Conservation (phyloP, 2,888 invertebrate species). For the Trachelus stipa region DNA sequence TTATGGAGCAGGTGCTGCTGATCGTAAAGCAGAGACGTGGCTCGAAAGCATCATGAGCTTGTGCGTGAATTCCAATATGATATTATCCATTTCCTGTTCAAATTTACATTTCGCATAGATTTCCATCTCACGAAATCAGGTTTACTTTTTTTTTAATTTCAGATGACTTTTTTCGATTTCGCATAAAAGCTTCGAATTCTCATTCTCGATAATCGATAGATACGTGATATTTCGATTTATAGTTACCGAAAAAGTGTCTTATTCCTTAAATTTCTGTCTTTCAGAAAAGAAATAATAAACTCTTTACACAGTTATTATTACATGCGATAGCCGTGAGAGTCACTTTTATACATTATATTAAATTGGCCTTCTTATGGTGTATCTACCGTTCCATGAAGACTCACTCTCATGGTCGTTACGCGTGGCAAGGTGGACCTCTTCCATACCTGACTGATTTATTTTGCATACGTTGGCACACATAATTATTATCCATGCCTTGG, state of each 20-base stretch:
- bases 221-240: too few relatives aligned
- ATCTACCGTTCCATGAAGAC: slow-evolving; percentile 8
- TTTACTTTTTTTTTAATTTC: neutral
- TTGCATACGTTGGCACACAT: slow-evolving; percentile 21
- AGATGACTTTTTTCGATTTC: neutral
- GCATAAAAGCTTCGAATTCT: neutral
- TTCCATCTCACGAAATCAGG: neutral
- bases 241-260: neutral
- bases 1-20: neutral
- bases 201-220: neutral
- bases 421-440: slow-evolving; percentile 2
- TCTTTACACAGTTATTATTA: slow-evolving; percentile 13
- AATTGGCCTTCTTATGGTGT: slow-evolving; percentile 21
- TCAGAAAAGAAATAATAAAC: neutral
- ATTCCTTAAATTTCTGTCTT: neutral
- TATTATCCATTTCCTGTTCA: neutral
- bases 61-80: neutral
- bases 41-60: neutral
- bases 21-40: neutral
- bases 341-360: slow-evolving; percentile 25
- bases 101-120: neutral
- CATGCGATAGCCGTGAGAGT: slow-evolving; percentile 22
- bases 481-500: slow-evolving; percentile 9
- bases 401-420: slow-evolving; percentile 1
- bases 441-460: slow-evolving; percentile 6